A percentile compares a stretch with the other conserved stretches of the same genome.
Conservation (phyloP, 2,797 vertebrate species). For the Holocentrus rufus region DNA sequence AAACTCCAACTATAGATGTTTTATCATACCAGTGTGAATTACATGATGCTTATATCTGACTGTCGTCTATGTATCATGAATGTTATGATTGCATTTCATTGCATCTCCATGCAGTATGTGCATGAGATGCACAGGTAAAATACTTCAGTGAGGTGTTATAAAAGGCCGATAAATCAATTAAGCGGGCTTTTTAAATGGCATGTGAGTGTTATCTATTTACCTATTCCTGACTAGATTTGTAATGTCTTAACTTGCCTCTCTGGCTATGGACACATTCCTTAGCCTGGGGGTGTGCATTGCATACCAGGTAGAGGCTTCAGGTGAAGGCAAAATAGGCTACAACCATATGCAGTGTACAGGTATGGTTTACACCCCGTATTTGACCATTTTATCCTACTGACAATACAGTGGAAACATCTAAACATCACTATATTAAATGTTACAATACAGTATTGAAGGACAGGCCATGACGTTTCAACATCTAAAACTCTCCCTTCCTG, state of each 20-base stretch:
- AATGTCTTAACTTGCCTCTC: slow-evolving; percentile 70
- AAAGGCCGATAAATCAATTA: background rate
- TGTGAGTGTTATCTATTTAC: background rate
- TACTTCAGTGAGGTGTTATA: background rate
- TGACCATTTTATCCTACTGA: background rate
- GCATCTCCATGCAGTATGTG: slow-evolving; percentile 7
- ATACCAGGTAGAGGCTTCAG: slow-evolving; percentile 37
- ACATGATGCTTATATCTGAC: slow-evolving; percentile 36
- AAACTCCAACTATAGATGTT: too few relatives aligned
- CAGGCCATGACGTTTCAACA: background rate
- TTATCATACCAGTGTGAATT: background rate
- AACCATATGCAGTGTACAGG: background rate
- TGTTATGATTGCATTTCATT: background rate
- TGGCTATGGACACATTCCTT: slow-evolving; percentile 75
- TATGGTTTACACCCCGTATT: background rate
- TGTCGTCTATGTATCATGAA: slow-evolving; percentile 28
- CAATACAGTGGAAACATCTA: background rate
- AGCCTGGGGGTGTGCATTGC: slow-evolving; percentile 59
- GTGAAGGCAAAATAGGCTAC: background rate
- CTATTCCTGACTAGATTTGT: slow-evolving; percentile 27
- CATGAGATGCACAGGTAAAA: background rate
- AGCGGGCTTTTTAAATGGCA: background rate
- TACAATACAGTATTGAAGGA: background rate
- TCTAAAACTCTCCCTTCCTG: slow-evolving; percentile 61
- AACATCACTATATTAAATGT: background rate